Conservation (phyloP, 1,140 invertebrate genomes). For the Reticulitermes speratus region DNA sequence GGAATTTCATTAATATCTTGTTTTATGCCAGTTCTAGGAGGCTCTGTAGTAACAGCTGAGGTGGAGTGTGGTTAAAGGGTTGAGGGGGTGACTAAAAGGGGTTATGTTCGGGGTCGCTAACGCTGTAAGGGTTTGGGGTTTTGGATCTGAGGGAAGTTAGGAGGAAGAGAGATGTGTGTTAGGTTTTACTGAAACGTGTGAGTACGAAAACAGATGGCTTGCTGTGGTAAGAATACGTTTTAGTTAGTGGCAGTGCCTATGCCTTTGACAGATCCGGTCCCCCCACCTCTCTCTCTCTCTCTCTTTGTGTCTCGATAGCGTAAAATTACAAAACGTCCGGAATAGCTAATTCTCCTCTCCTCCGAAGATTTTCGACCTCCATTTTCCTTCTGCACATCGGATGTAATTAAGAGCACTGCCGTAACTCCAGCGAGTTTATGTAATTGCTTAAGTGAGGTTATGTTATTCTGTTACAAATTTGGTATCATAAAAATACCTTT, state of each 20-base stretch:
- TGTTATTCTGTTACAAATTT: neutral
- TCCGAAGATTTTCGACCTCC: neutral
- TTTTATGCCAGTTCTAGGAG: slow-evolving; percentile 16
- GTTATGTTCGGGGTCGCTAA: neutral
- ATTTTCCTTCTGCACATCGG: neutral
- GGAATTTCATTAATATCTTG: slow-evolving; percentile 19
- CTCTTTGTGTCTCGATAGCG: neutral
- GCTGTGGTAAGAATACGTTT: neutral
- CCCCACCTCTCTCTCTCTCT: neutral
- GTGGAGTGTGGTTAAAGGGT: neutral
- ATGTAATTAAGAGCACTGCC: neutral
- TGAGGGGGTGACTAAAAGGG: neutral
- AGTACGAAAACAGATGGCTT: neutral
- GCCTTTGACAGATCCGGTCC: neutral
- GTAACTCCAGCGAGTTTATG: neutral
- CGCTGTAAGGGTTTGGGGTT: neutral
- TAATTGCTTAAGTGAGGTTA: neutral
- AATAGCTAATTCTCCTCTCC: neutral
- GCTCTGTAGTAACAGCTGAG: neutral
- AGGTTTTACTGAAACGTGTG: neutral
- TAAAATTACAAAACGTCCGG: neutral
- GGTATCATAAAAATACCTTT: neutral
- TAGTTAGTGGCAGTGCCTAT: neutral
- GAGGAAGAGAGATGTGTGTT: neutral
- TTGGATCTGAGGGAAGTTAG: neutral